These are phyloP conservation scores for Sitta carolinensis DNA, from an alignment of 2,797 vertebrate species.

Conservation along the genomic window DNA sequence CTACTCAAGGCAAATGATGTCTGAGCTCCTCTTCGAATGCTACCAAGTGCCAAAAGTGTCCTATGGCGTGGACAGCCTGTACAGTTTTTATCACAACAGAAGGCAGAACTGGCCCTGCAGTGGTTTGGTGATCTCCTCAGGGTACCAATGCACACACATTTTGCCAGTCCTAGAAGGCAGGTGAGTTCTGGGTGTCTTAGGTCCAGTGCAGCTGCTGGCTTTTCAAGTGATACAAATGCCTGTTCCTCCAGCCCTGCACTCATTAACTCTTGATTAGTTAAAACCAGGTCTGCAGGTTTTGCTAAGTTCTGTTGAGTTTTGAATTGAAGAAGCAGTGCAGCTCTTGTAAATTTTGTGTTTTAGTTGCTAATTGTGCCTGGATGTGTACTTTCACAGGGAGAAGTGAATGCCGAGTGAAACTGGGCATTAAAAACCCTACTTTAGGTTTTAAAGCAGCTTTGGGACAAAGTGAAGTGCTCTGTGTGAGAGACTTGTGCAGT, in stretches of 20 bases:
- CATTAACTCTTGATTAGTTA: not conserved
- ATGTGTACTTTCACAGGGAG: not conserved
- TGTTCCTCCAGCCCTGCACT: not conserved
- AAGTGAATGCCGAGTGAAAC: not conserved
- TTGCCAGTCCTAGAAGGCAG: slow-evolving; percentile 92
- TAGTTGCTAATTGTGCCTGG: not conserved
- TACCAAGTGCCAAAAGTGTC: slow-evolving; percentile 90
- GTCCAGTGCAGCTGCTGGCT: accelerated
- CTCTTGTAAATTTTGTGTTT: not conserved
- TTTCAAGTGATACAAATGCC: not conserved
- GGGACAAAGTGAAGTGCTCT: not conserved
- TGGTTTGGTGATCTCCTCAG: slow-evolving; percentile 89
- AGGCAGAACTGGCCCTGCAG: slow-evolving; percentile 72
- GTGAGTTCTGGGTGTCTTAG: slow-evolving; percentile 68
- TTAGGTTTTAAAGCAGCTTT: not conserved
- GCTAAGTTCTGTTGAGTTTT: not conserved
- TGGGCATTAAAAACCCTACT: not conserved
- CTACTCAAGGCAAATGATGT: slow-evolving; percentile 96
- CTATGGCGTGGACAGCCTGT: slow-evolving; percentile 91
- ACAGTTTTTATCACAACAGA: slow-evolving; percentile 88
- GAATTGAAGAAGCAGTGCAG: not conserved
- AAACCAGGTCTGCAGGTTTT: not conserved
- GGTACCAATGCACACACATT: slow-evolving; percentile 94
- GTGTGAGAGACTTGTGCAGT: not conserved
- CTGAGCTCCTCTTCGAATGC: slow-evolving; percentile 94